Base-by-base conservation (phyloP, 2,113 vertebrate genomes). In the Rhinoptilus africanus region DNA sequence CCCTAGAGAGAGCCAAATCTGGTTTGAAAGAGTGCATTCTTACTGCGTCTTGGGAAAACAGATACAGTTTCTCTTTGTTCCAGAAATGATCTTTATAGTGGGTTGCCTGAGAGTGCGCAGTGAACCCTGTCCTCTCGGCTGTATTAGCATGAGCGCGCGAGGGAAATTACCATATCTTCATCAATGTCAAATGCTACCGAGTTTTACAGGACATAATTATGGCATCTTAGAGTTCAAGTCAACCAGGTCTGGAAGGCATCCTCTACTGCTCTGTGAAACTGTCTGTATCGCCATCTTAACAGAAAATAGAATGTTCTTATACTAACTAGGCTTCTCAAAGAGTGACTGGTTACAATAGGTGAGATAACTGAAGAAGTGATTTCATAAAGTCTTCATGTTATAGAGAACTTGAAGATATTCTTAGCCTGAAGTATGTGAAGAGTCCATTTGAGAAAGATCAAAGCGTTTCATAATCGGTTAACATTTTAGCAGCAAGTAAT, bases 131-230 rank as follows among this genome's bases (percentile, higher is more conserved):
- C 19, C 8, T 47, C 35, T 53, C 10, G 47, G 45, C 37, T 10
- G 0, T 19, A 6, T 35, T 9, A 45, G 7, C 26, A 6, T 0
- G 4, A 39, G 28, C 1, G 8, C 9, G 20, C 0, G 8, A 56
- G 51, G 74, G 13, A 23, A 18, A 63, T 9, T 4, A 41, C 30
- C 12, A 1, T 7, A 2, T 71, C 24, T 53, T 19, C 35, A n/a
- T n/a, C 47, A 41, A 5, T 34, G 17, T 28, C n/a, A 57, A 51
- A 34, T 28, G 34, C 22, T 9, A 20, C 8, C 4, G 34, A 39
- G 8, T 48, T 80, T 87, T 21, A 51, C 14, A 63, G 47, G 27
- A 11, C 20, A 6, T 9, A 16, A 57, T 67, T 93, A 30, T 84
- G 45, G 26, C 7, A 47, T 39, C 12, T 28, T 16, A 22, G 54